phyloP scores from a whole-genome alignment of 2,888 invertebrate species.

The Nebria salina region DNA sequence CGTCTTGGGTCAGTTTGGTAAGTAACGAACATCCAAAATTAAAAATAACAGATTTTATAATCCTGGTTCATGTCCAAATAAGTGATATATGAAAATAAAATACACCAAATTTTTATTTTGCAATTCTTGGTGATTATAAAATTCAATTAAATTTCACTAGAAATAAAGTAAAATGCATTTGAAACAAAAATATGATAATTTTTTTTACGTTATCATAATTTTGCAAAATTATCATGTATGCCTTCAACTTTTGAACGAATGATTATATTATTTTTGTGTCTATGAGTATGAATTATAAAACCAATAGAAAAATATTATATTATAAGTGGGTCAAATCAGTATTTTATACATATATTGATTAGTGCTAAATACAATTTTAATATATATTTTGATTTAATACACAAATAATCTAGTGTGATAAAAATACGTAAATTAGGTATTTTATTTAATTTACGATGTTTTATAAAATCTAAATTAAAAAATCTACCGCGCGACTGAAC shows the following conservation, averaged over 20 bases:
- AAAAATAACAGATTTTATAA: not conserved
- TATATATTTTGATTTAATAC: not conserved
- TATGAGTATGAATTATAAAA: not conserved
- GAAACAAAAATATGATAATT: too few species aligned
- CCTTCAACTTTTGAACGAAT: not conserved
- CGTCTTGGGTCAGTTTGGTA: conserved; percentile 83
- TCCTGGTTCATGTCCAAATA: not conserved
- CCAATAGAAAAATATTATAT: not conserved
- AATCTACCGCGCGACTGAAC: not conserved
- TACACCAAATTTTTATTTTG: not conserved
- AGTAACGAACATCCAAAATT: conserved; percentile 52
- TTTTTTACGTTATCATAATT: too few species aligned
- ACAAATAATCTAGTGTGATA: not conserved
- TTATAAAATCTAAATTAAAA: not conserved
- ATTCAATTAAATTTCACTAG: too few species aligned
- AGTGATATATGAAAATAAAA: not conserved
- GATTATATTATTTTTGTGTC: not conserved
- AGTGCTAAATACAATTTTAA: not conserved
- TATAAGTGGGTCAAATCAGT: not conserved
- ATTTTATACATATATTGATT: conserved; percentile 5
- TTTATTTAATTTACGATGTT: too few species aligned
- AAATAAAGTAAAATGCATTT: too few species aligned
- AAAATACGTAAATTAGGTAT: not conserved
- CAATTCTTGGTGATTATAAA: not conserved
- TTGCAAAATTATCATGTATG: not conserved